Base-by-base conservation (phyloP, 1,140 invertebrate genomes). In the Pteromalus puparum region DNA sequence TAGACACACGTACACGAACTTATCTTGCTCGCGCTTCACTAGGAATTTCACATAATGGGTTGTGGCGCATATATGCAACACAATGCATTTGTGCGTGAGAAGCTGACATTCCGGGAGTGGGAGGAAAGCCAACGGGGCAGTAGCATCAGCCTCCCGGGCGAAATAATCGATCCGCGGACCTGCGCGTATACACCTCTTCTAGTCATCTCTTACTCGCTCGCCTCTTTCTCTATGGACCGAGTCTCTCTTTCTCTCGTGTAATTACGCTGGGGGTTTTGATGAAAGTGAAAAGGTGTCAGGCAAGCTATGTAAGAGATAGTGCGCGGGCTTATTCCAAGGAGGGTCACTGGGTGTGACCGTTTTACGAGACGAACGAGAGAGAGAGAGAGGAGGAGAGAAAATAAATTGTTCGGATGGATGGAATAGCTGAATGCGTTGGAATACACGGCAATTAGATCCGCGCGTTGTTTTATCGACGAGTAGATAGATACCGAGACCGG, bases 121-220 rank as follows among this genome's bases (percentile, higher is more conserved):
- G 46, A 74, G 68, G 30, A 74, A 73, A 72, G 42, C 70, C 26
- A n/a, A 18, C 77, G 77, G 68, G 26, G 68, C 68, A 72, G 68
- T 30, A 10, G 53, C 53, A 61, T 72, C 65, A 26, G 78, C 67
- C 48, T 82, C 73, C 72, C 81, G 73, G 73, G 81, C 61, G 61
- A 30, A 76, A 77, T 70, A 48, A 83, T 83, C 74, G 81, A 83
- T 83, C 81, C 73, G 73, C 81, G 53, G 26, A 24, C 46, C 42
- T 48, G 38, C 42, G n/a, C 38, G n/a, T 53, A 15, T 73, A 34
- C 72, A 73, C 26, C 68, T 6, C 12, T 2, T 34, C 3, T 34
- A 34, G 30, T 34, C 30, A 34, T 73, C 72, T n/a, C 72, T 73
- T 72, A n/a, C 34, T n/a, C 72, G 30, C 53, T 61, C 53, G 18